Conservation (phyloP, 2,888 invertebrate genomes). For the Hemithea aestivaria region DNA sequence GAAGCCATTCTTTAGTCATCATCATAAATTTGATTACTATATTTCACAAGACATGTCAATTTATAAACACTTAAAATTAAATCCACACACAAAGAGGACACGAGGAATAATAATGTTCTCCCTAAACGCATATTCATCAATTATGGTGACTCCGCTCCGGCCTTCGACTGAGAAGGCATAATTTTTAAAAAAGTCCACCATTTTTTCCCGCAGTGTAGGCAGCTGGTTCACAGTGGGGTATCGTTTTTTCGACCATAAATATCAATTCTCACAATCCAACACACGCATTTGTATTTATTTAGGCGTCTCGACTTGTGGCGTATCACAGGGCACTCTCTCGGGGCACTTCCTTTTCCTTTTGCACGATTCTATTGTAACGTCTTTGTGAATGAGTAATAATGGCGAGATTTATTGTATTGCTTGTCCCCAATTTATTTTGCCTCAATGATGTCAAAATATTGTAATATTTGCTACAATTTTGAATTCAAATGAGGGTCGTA, state of each 20-base stretch:
- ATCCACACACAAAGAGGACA: too few species aligned
- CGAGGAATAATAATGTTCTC: conserved; percentile 30
- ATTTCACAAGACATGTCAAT: too few species aligned
- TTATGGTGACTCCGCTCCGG: conserved; percentile 35
- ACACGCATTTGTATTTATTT: conserved; percentile 74
- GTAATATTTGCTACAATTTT: conserved; percentile 9
- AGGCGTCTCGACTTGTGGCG: conserved; percentile 51
- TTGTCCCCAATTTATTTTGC: conserved; percentile 22
- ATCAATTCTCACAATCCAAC: conserved; percentile 72
- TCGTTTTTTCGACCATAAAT: conserved; percentile 72
- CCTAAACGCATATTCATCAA: conserved; percentile 33
- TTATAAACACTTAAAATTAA: too few species aligned
- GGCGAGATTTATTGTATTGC: conserved; percentile 34
- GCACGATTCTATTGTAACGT: conserved; percentile 44
- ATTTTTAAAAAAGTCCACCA: conserved; percentile 41
- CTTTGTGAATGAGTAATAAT: conserved; percentile 46
- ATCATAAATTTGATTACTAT: neutral
- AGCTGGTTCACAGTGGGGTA: conserved; percentile 62
- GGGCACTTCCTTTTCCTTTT: conserved; percentile 56
- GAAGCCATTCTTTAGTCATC: neutral
- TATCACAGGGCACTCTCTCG: conserved; percentile 43
- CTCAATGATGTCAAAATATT: conserved; percentile 27
- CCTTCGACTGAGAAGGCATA: conserved; percentile 37
- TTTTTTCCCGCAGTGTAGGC: conserved; percentile 44
- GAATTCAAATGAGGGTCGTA: conserved; percentile 15